Evolutionary conservation across 1,140 invertebrate species (phyloP), one percentile per base, ranked within the genome.

Genomic region (Hestina assimilis): DNA sequence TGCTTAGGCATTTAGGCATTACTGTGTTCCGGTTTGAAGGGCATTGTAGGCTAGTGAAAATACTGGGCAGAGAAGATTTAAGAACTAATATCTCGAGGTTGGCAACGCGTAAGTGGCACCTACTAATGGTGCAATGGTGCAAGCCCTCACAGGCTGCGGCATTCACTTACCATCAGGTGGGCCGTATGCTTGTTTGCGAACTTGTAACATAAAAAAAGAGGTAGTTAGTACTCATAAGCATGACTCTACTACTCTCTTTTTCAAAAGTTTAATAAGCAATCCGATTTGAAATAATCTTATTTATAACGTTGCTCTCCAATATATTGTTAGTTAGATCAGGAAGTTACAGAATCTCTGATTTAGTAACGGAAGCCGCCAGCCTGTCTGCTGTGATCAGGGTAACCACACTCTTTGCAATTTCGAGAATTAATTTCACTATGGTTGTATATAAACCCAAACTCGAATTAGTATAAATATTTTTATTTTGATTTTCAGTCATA

Each of bases 301-400:
- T 35, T 35, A 8, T 35, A 35, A 15, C 7, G 6, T 35, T 7
- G 31, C 24, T 28, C 2, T 15, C 15, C 4, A 14, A 15, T 15
- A 15, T 8, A 35, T 35, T 35, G 12, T 47, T 20, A 38, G 52
- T 33, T 55, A 19, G 19, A 46, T 46, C 52, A 46, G 52, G 29
- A 55, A 38, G 31, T 38, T 38, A 26, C 52, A 43, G 28, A 31
- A 46, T 46, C 41, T 20, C 31, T 55, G 42, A 55, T 55, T 45
- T 55, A 46, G 42, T 46, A 21, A 55, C 52, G 52, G 52, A 55
- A 55, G 52, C 20, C 42, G 52, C 52, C 52, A 42, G 29, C 29
- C 31, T 38, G 52, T 55, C 52, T 55, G 42, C 52, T 43, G 20
- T 40, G 23, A 23, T 45, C 46, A 43, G 42, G 20, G 21, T 20